A percentile compares a stretch with the other conserved stretches of the same genome.
Evolutionary conservation across 1,140 invertebrate genomes (phyloP).

Genomic region (Rhagoletis zephyria): DNA sequence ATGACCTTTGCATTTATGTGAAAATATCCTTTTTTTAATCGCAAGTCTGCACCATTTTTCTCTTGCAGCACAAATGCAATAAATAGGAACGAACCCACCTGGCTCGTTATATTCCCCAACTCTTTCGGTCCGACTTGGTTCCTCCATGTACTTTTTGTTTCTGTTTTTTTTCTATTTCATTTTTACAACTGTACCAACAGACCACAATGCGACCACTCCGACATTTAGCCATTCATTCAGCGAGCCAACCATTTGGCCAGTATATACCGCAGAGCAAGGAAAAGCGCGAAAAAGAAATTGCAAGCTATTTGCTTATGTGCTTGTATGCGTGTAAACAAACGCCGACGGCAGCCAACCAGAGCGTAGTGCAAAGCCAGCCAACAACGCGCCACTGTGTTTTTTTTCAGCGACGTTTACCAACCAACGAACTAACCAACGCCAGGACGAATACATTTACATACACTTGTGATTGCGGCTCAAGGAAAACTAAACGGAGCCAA

Average conservation of each 20-base stretch:
- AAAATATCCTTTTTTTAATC: no score
- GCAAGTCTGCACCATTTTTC: no score
- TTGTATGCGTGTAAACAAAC: constrained; percentile 17
- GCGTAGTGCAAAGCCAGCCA: neutral
- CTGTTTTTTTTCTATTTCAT: no score
- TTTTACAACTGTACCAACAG: no score
- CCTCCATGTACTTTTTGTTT: no score
- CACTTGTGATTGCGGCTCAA: neutral
- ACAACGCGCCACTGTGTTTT: neutral
- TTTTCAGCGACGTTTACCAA: neutral
- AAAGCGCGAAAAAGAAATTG: constrained; percentile 17
- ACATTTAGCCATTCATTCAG: neutral
- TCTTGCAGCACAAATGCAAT: no score
- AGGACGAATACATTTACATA: neutral
- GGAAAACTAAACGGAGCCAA: neutral
- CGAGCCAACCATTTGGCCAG: neutral
- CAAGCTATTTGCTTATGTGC: neutral
- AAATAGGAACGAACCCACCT: no score
- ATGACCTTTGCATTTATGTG: no score
- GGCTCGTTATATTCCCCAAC: no score
- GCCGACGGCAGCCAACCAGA: neutral
- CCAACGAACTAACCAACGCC: neutral
- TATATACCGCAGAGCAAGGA: neutral
- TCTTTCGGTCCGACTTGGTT: neutral
- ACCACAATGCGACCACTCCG: neutral